Evolutionary conservation across 2,113 vertebrate species (phyloP), one percentile per base, ranked within the genome.

Genomic region (Perognathus longimembris): DNA sequence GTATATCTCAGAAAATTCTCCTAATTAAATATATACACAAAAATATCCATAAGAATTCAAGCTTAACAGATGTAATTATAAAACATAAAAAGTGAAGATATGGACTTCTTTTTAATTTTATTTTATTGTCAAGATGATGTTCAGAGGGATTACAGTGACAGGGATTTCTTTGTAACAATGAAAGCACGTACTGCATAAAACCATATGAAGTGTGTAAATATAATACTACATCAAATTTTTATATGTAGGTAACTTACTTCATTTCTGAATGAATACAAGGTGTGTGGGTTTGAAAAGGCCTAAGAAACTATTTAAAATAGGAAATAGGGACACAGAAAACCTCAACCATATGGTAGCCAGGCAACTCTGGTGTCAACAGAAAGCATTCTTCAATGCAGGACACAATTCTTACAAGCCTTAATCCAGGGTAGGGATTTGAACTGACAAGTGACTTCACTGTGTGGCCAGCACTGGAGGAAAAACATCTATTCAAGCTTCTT

Each of bases 161-260:
- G 8, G 26, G 26, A 88, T 26, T 80, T 88, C 42, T 75, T 17
- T 75, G 18, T 11, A n/a, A 54, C 24, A 88, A 8, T 42, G 24
- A 91, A 91, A 69, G 54, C 20, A 70, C 26, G 73, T 81, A 85
- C 20, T 70, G 26, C 85, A 59, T 42, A 89, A 91, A 84, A 6
- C 34, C 75, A 54, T 87, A 71, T 26, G 40, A 21, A 45, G n/a
- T 85, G 50, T 67, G 85, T 30, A 59, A 71, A 57, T 22, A 71
- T 82, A 92, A 30, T 79, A 11, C 73, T 90, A 79, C 15, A 11
- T 12, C 63, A 54, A 69, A 61, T 10, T 30, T 92, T 74, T 21
- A 42, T 67, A 79, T 75, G 11, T 8, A 32, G 30, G 57, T 90
- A 59, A 80, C 3, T 45, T 80, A 64, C 12, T 67, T 94, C 28